phyloP scores from a whole-genome alignment of 2,797 vertebrate genomes.

The Sandelia bainsii region DNA sequence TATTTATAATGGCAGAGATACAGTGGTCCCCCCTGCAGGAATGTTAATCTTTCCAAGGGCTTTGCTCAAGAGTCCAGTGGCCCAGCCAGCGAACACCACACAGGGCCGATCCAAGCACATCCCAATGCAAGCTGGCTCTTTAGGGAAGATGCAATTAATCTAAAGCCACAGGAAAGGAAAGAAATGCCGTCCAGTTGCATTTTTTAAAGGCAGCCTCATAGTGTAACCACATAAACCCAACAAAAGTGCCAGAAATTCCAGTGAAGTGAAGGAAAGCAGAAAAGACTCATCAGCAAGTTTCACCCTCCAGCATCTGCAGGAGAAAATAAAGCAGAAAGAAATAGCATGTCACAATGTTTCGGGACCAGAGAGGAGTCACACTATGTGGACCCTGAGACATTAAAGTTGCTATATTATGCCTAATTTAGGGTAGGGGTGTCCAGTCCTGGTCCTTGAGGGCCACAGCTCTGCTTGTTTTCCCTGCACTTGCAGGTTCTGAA shows the following conservation, averaged over 20 bases:
- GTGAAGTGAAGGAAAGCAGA: conserved; percentile 39
- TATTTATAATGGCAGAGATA: conserved; percentile 77
- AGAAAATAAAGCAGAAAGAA: conserved; percentile 34
- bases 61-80: conserved; percentile 79
- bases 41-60: conserved; percentile 80
- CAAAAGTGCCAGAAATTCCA: conserved; percentile 57
- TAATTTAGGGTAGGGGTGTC: no score
- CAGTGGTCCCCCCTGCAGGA: conserved; percentile 58
- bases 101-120: conserved; percentile 43
- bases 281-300: conserved; percentile 40
- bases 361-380: conserved; percentile 15
- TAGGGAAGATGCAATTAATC: conserved; percentile 44
- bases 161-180: conserved; percentile 60
- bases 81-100: conserved; percentile 54
- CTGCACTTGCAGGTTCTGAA: no score
- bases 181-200: conserved; percentile 51
- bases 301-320: conserved; percentile 5
- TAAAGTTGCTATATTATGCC: no score
- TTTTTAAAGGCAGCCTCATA: conserved; percentile 50
- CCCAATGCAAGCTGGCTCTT: conserved; percentile 35
- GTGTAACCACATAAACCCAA: conserved; percentile 47
- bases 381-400: not conserved
- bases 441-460: no score
- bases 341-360: conserved; percentile 11
- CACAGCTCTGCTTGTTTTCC: no score